A percentile compares a stretch with the other conserved stretches of the same genome.
These are phyloP conservation scores for Pelodytes ibericus DNA, from an alignment of 2,797 vertebrate genomes.

Conservation along the genomic window DNA sequence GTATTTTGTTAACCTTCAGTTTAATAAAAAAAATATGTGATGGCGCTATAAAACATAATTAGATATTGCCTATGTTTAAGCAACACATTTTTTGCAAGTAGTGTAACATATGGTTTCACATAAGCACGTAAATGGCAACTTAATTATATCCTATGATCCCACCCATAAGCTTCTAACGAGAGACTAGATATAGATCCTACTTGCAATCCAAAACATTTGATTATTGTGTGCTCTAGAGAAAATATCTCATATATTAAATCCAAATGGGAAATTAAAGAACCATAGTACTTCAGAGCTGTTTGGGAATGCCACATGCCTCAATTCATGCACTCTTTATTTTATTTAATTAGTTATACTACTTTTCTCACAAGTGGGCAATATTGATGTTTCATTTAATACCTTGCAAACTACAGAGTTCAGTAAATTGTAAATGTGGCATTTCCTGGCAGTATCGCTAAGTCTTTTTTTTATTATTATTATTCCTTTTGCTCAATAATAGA, in stretches of 20 bases:
- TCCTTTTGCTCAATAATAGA: no score
- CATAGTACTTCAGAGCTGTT: not conserved
- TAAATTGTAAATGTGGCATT: not conserved
- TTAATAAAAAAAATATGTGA: not conserved
- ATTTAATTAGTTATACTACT: not conserved
- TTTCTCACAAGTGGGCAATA: not conserved
- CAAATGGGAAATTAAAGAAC: constrained; percentile 40
- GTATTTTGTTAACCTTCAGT: constrained; percentile 14
- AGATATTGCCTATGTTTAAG: constrained; percentile 16
- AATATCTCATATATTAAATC: constrained; percentile 9
- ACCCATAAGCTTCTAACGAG: constrained; percentile 20
- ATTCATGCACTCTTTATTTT: constrained; percentile 18
- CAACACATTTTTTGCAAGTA: constrained; percentile 11
- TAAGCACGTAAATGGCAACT: constrained; percentile 20
- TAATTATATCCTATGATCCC: constrained; percentile 29
- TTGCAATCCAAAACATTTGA: constrained; percentile 20
- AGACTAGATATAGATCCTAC: constrained; percentile 26
- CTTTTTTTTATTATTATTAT: no score
- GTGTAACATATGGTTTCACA: constrained; percentile 22
- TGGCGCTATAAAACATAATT: not conserved
- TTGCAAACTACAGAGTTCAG: not conserved
- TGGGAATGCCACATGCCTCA: constrained; percentile 19
- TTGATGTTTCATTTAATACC: not conserved
- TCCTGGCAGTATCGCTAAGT: no score
- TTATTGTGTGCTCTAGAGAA: constrained; percentile 15